Evolutionary conservation across 2,888 invertebrate genomes (phyloP).

Genomic region (Melanargia galathea): DNA sequence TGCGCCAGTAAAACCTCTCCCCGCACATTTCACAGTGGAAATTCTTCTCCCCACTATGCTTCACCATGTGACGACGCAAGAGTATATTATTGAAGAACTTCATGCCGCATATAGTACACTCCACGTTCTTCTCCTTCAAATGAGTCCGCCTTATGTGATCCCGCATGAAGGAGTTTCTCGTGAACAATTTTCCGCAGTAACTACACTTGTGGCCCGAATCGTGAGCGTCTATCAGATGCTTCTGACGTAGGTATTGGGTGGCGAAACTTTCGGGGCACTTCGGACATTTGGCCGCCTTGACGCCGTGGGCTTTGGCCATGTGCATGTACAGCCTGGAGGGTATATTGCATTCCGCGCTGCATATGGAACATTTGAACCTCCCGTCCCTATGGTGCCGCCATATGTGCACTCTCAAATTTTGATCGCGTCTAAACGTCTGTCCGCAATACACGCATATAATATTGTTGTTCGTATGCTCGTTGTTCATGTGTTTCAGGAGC

Average conservation of each 20-base stretch:
- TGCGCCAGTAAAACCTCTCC: slow-evolving; percentile 83
- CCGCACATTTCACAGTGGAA: slow-evolving; percentile 84
- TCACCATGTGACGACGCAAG: slow-evolving; percentile 70
- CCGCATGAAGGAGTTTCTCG: slow-evolving; percentile 68
- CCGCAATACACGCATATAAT: slow-evolving; percentile 77
- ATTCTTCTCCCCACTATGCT: slow-evolving; percentile 78
- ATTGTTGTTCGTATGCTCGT: slow-evolving; percentile 71
- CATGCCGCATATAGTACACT: slow-evolving; percentile 72
- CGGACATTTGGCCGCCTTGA: slow-evolving; percentile 72
- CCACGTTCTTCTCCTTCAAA: slow-evolving; percentile 73
- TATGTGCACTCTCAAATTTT: slow-evolving; percentile 71
- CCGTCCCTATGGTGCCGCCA: slow-evolving; percentile 75
- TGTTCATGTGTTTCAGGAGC: slow-evolving; percentile 71
- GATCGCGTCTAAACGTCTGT: slow-evolving; percentile 70
- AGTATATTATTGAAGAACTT: slow-evolving; percentile 75
- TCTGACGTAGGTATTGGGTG: slow-evolving; percentile 76
- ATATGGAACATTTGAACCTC: slow-evolving; percentile 69
- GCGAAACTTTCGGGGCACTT: slow-evolving; percentile 74
- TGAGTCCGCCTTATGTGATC: slow-evolving; percentile 71
- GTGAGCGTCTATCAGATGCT: slow-evolving; percentile 80
- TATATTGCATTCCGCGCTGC: slow-evolving; percentile 70
- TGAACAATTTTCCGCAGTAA: slow-evolving; percentile 71
- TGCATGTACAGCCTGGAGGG: slow-evolving; percentile 75
- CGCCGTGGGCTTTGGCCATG: slow-evolving; percentile 73
- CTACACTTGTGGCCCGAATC: slow-evolving; percentile 72